phyloP scores from a whole-genome alignment of 2,888 invertebrate species.

The Pristionchus mayeri region DNA sequence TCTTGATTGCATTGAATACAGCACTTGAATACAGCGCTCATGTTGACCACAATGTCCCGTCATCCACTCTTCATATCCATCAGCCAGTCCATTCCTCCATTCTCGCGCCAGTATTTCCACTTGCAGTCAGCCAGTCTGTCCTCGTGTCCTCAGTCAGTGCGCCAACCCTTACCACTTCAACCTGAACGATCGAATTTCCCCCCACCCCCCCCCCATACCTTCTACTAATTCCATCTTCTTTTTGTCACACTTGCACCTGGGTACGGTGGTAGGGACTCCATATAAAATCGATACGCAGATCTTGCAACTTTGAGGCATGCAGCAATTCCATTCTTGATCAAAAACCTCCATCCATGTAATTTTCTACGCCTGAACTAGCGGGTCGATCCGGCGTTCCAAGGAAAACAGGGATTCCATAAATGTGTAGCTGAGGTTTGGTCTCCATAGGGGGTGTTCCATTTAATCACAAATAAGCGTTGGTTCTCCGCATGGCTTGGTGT shows the following conservation, averaged over 20 bases:
- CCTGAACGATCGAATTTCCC: slow-evolving; percentile 36
- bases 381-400: neutral
- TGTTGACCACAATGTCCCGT: too few relatives aligned
- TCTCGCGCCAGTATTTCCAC: slow-evolving; percentile 1
- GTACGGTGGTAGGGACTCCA: neutral
- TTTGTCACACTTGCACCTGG: neutral
- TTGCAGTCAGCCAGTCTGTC: neutral
- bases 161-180: slow-evolving; percentile 24
- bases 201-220: slow-evolving; percentile 14
- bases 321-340: neutral
- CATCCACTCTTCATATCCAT: slow-evolving; percentile 35
- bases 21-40: too few relatives aligned
- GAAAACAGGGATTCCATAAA: slow-evolving; percentile 1
- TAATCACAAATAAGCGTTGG: too few relatives aligned
- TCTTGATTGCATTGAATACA: slow-evolving; percentile 19
- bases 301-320: slow-evolving; percentile 19
- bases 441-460: too few relatives aligned
- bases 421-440: neutral
- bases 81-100: neutral
- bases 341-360: slow-evolving; percentile 3
- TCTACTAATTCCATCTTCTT: neutral
- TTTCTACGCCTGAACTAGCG: slow-evolving; percentile 19
- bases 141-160: slow-evolving; percentile 26
- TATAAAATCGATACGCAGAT: neutral
- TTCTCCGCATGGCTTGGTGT: too few relatives aligned